Base-by-base conservation (phyloP, 2,888 invertebrate genomes). In the Heliconius aoede region DNA sequence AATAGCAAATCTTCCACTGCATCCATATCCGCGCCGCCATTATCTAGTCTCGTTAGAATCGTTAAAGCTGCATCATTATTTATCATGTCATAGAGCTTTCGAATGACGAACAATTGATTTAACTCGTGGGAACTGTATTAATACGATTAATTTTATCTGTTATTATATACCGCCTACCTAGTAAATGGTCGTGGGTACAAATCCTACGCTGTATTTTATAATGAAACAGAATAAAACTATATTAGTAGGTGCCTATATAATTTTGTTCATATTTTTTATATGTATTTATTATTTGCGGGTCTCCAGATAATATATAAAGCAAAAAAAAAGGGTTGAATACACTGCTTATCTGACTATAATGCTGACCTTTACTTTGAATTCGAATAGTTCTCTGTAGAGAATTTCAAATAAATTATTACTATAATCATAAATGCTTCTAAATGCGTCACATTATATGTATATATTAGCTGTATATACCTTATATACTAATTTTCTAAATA, bases 61-160 rank as follows among this genome's bases (percentile, higher is more conserved):
- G 68, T 73, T 36, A 72, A 36, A 4, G 51, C 24, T 51, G 30
- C 32, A n/a, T 36, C 28, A 67, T 72, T 68, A 75, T 75, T 78
- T 72, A 75, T 75, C 60, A 26, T 67, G 55, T 4, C n/a, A n/a
- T 55, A 75, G 61, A 61, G 61, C 58, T 51, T 60, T 61, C 40
- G 26, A 76, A 46, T 40, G 58, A 62, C 60, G 36, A 76, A 51
- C 67, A 73, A 76, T 68, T 51, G 73, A 73, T 73, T 62, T 36
- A 55, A 21, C 13, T 24, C 61, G 76, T 76, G 76, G 61, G 76
- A 76, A 76, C 60, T 72, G 51, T 72, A 74, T 67, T 55, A 51
- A 74, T 51, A 62, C 26, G 71, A 62, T 28, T 64, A 64, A 75
- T 69, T 32, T 65, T 65, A 65, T 65, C 32, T 65, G 36, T n/a